A percentile compares a stretch with the other conserved stretches of the same genome.
phyloP scores from a whole-genome alignment of 2,797 vertebrate genomes.

The Coendou prehensilis region DNA sequence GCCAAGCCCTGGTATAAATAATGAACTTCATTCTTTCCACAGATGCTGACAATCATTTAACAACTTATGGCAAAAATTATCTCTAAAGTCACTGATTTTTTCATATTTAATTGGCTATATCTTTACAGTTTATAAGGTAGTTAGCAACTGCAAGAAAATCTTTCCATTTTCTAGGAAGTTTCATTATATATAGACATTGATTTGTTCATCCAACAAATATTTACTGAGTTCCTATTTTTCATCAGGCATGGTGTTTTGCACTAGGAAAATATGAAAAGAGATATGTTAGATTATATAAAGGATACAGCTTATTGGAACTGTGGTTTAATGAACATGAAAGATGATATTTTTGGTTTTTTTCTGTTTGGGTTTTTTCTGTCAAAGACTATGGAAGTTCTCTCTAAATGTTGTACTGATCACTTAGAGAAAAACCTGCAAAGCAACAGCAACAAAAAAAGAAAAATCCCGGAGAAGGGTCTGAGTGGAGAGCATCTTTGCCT shows the following conservation, averaged over 20 bases:
- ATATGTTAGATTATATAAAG: neutral
- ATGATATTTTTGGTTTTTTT: neutral
- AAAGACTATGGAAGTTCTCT: neutral
- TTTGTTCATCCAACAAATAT: neutral
- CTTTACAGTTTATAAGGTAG: neutral
- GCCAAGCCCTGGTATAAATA: neutral
- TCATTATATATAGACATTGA: neutral
- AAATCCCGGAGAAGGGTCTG: too few relatives aligned
- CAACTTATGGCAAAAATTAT: neutral
- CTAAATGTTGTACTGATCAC: neutral
- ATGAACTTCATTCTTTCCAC: neutral
- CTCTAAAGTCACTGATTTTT: neutral
- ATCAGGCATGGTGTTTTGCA: neutral
- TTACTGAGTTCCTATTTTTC: neutral
- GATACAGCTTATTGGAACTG: neutral
- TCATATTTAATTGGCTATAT: neutral
- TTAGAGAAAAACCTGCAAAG: neutral
- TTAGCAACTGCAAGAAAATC: neutral
- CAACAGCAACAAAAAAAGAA: neutral
- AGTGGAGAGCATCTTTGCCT: neutral
- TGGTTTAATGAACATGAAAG: neutral
- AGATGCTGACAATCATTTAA: neutral
- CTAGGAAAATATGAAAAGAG: neutral
- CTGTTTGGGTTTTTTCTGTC: neutral
- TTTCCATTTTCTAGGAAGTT: slow-evolving; percentile 17